These are phyloP conservation scores for Choristoneura fumiferana DNA, from an alignment of 1,140 invertebrate species.

Conservation along the genomic window DNA sequence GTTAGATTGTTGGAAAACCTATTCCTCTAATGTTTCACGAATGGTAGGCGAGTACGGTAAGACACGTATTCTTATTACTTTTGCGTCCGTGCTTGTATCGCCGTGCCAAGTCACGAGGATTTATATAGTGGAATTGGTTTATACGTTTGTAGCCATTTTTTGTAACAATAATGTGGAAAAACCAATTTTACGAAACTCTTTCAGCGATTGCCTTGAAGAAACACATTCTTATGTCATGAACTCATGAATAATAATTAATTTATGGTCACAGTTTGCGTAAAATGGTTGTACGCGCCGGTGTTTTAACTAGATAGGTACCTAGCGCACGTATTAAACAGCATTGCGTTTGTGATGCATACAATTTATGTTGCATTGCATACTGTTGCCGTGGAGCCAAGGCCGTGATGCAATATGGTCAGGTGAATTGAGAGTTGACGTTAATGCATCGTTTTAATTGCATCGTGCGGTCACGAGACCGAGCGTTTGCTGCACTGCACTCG, in stretches of 20 bases:
- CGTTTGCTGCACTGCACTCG: constrained; percentile 11
- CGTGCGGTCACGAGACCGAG: constrained; percentile 29
- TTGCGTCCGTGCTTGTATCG: background rate
- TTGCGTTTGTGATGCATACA: constrained; percentile 34
- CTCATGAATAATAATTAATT: background rate
- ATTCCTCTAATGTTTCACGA: background rate
- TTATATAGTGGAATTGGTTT: background rate
- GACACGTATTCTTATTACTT: constrained; percentile 1
- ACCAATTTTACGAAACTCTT: constrained; percentile 1
- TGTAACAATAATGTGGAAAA: background rate
- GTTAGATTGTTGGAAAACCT: background rate
- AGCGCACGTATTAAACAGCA: background rate
- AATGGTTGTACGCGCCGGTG: background rate
- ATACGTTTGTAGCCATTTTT: background rate
- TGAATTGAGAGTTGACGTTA: constrained; percentile 51
- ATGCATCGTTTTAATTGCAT: constrained; percentile 57
- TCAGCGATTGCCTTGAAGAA: constrained; percentile 7
- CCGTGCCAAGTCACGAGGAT: constrained; percentile 1
- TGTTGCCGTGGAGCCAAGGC: constrained; percentile 62
- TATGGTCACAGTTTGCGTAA: background rate
- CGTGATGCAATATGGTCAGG: constrained; percentile 61
- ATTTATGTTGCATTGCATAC: constrained; percentile 51
- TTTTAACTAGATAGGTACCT: background rate
- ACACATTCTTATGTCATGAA: background rate
- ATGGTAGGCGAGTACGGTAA: background rate